phyloP scores from a whole-genome alignment of 2,888 invertebrate species.

The Caenorhabditis parvicauda region DNA sequence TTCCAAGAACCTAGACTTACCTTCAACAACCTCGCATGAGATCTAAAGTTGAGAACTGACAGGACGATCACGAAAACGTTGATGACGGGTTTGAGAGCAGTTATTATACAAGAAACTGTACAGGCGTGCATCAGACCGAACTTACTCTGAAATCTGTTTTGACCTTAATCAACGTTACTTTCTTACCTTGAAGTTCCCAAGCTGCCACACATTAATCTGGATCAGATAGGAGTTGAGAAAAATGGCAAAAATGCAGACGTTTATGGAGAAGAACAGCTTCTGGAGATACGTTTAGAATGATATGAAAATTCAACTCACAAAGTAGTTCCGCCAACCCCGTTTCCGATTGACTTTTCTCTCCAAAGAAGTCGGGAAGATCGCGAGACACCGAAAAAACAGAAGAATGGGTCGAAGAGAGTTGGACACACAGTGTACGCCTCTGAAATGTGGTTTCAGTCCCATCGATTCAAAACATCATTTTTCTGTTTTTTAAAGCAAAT shows the following conservation, averaged over 20 bases:
- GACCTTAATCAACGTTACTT: background rate
- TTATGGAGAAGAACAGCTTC: constrained; percentile 31
- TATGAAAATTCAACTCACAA: constrained; percentile 3
- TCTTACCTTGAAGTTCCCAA: constrained; percentile 29
- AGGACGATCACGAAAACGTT: constrained; percentile 45
- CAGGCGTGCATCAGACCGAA: constrained; percentile 56
- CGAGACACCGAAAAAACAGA: constrained; percentile 35
- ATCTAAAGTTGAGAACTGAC: constrained; percentile 32
- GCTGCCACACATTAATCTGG: constrained; percentile 33
- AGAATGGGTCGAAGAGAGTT: constrained; percentile 42
- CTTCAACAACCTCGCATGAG: constrained; percentile 23
- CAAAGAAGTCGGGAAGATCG: constrained; percentile 42
- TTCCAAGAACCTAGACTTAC: constrained; percentile 1
- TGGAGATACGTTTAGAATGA: constrained; percentile 9
- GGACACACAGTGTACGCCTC: constrained; percentile 43
- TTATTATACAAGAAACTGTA: constrained; percentile 54
- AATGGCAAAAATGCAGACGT: constrained; percentile 30
- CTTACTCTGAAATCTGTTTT: constrained; percentile 28
- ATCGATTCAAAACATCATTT: too few relatives aligned
- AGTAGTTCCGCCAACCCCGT: constrained; percentile 1
- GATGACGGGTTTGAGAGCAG: constrained; percentile 54
- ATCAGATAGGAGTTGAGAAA: constrained; percentile 47
- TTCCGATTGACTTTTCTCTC: constrained; percentile 12
- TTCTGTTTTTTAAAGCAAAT: background rate
- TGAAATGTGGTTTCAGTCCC: constrained; percentile 20